Conservation (phyloP, 2,888 invertebrate genomes). For the Nebria salina region DNA sequence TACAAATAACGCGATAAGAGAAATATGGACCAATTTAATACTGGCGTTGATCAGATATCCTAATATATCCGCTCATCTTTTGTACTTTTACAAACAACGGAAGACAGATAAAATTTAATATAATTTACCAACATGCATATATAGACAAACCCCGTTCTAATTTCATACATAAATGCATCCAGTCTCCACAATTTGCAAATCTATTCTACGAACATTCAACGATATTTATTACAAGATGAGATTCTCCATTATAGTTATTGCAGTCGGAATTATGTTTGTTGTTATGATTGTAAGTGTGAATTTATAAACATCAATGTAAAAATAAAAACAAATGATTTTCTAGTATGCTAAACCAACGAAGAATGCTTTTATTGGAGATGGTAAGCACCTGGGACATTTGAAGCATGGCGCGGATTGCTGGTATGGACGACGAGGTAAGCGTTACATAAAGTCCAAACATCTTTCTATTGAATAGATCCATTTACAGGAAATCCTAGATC, state of each 20-base stretch:
- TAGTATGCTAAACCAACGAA: slow-evolving; percentile 27
- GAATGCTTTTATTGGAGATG: slow-evolving; percentile 18
- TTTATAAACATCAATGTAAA: neutral
- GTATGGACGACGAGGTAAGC: slow-evolving; percentile 25
- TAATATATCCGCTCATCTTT: neutral
- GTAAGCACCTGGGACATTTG: slow-evolving; percentile 19
- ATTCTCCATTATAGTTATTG: slow-evolving; percentile 23
- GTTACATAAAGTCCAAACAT: neutral
- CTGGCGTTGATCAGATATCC: neutral
- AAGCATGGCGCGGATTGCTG: slow-evolving; percentile 32
- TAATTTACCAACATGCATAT: neutral
- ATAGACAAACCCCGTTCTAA: neutral
- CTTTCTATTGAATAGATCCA: neutral
- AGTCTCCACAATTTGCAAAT: neutral
- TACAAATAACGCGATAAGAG: too few relatives aligned
- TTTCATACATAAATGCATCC: neutral
- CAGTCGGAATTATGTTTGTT: slow-evolving; percentile 13
- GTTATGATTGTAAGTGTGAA: slow-evolving; percentile 25
- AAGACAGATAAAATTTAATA: slow-evolving; percentile 17
- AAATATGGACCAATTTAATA: too few relatives aligned
- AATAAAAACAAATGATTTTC: neutral
- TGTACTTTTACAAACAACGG: slow-evolving; percentile 2
- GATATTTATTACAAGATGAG: slow-evolving; percentile 26
- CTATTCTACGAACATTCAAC: slow-evolving; percentile 8
- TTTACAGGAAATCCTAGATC: slow-evolving; percentile 20